Conservation (phyloP, 1,140 invertebrate species). For the Zophobas morio region DNA sequence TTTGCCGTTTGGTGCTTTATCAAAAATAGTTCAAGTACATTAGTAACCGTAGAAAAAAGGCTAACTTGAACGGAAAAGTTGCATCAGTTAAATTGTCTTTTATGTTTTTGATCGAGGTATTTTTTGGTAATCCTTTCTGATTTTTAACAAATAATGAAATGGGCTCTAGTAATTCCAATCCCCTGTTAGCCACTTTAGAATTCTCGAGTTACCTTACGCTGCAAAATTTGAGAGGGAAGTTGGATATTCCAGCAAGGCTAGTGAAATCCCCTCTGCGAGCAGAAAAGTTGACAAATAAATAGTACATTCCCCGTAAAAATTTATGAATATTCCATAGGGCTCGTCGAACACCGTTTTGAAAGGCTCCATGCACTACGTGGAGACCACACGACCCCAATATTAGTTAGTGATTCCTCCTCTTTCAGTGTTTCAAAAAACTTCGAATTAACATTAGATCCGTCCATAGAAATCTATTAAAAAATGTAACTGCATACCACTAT, state of each 20-base stretch:
- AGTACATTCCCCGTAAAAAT: neutral
- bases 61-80: neutral
- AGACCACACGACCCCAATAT: constrained; percentile 29
- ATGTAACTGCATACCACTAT: neutral
- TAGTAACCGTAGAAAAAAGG: constrained; percentile 1
- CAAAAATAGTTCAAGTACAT: constrained; percentile 8
- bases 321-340: neutral
- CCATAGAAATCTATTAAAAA: constrained; percentile 9
- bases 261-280: constrained; percentile 7
- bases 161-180: neutral
- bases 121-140: neutral
- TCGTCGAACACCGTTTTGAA: neutral
- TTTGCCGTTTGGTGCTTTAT: constrained; percentile 8
- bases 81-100: neutral
- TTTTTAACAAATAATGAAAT: constrained; percentile 13
- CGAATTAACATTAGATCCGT: constrained; percentile 11
- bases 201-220: constrained; percentile 9
- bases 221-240: constrained; percentile 25
- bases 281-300: neutral
- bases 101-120: neutral
- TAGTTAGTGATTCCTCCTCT: neutral
- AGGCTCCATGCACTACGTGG: constrained; percentile 23
- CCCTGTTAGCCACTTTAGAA: neutral
- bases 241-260: neutral
- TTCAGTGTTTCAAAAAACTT: constrained; percentile 14